phyloP scores from a whole-genome alignment of 2,113 vertebrate genomes.

The Poeciliopsis turrubarensis region DNA sequence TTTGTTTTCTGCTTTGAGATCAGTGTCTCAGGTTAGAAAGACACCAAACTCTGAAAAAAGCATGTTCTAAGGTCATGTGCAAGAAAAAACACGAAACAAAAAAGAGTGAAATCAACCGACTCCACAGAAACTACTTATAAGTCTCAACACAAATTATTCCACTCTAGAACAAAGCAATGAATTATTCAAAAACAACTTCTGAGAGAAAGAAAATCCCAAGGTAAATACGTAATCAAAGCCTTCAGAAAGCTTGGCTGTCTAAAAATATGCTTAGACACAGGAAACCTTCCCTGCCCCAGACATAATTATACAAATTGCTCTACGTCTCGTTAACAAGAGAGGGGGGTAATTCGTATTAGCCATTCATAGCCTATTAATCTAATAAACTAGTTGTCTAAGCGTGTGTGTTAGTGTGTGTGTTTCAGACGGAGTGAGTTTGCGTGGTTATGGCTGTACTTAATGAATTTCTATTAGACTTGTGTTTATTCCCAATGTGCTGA shows the following conservation, averaged over 20 bases:
- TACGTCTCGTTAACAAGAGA: slow-evolving; percentile 78
- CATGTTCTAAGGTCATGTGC: slow-evolving; percentile 51
- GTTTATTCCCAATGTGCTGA: slow-evolving; percentile 86
- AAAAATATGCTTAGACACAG: slow-evolving; percentile 79
- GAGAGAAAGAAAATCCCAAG: slow-evolving; percentile 65
- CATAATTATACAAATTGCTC: slow-evolving; percentile 82
- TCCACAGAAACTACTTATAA: slow-evolving; percentile 63
- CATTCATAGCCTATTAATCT: slow-evolving; percentile 81
- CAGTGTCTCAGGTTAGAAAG: too few species aligned
- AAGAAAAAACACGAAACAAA: background rate
- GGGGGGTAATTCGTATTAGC: slow-evolving; percentile 79
- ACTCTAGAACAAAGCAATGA: slow-evolving; percentile 71
- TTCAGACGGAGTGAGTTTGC: background rate
- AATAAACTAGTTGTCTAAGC: slow-evolving; percentile 74
- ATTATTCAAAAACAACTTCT: slow-evolving; percentile 72
- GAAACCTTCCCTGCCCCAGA: slow-evolving; percentile 75
- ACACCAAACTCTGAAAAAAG: background rate
- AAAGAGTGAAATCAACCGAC: slow-evolving; percentile 42
- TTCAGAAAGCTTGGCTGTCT: slow-evolving; percentile 69
- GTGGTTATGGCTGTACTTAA: slow-evolving; percentile 52
- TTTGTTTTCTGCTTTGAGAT: too few species aligned
- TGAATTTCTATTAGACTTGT: slow-evolving; percentile 87
- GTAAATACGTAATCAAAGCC: slow-evolving; percentile 72
- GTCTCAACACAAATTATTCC: slow-evolving; percentile 73
- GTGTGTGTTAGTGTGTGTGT: slow-evolving; percentile 40